A percentile compares a stretch with the other conserved stretches of the same genome.
Evolutionary conservation across 2,113 vertebrate species (phyloP).

Genomic region (Aegypius monachus): DNA sequence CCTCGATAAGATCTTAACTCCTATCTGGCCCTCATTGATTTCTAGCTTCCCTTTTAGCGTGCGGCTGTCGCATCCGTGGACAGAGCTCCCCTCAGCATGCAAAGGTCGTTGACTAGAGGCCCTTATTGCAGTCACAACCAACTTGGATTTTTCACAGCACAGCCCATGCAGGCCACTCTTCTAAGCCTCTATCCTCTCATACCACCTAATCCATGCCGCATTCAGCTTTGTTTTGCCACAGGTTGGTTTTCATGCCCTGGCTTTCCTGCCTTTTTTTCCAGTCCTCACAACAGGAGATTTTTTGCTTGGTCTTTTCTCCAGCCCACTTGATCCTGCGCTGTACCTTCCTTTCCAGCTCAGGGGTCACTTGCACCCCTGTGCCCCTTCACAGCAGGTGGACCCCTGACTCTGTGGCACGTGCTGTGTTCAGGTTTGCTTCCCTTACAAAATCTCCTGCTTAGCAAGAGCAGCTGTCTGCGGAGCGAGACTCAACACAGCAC

Average conservation of each 20-base stretch:
- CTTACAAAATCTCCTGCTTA: not conserved
- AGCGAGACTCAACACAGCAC: not conserved
- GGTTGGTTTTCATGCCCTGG: not conserved
- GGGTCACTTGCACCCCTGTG: too few species aligned
- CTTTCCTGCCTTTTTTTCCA: not conserved
- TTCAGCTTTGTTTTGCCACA: not conserved
- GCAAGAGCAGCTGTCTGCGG: not conserved
- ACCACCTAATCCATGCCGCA: not conserved
- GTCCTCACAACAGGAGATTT: not conserved
- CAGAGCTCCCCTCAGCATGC: not conserved
- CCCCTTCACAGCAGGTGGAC: not conserved
- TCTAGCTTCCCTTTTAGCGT: not conserved
- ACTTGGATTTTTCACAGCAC: not conserved
- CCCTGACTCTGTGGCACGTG: not conserved
- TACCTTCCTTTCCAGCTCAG: not conserved
- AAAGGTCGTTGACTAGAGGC: fast-evolving
- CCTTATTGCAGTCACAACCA: not conserved
- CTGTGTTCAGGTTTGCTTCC: not conserved
- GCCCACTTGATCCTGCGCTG: too few species aligned
- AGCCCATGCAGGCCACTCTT: not conserved
- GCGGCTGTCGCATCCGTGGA: not conserved
- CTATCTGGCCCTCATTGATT: not conserved
- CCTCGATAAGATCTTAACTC: not conserved
- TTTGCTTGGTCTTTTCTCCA: not conserved
- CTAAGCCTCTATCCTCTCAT: not conserved